These are phyloP conservation scores for Mustela nigripes DNA, from an alignment of 2,113 vertebrate species.

Conservation along the genomic window DNA sequence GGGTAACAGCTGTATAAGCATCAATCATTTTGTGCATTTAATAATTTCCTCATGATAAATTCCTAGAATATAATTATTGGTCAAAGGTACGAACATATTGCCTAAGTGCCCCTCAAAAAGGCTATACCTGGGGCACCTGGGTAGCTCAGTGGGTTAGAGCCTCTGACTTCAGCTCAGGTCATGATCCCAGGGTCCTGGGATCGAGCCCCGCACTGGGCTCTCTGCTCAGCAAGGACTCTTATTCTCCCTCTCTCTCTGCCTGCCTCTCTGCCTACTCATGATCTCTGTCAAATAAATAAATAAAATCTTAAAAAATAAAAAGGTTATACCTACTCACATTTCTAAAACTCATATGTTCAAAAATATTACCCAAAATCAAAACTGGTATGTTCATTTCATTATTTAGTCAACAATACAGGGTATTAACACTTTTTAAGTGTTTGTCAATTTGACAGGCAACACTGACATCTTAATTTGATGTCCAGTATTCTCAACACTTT, in stretches of 20 bases:
- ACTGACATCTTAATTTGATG: neutral
- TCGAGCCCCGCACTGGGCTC: rapidly evolving
- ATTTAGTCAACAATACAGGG: neutral
- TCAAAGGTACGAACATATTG: neutral
- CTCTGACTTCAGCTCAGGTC: too few relatives aligned
- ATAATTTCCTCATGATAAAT: neutral
- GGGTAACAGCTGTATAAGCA: neutral
- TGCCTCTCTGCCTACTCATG: too few relatives aligned
- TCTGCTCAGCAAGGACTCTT: too few relatives aligned
- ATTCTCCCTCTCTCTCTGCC: too few relatives aligned
- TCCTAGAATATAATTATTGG: neutral
- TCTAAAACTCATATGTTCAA: neutral
- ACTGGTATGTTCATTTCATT: neutral
- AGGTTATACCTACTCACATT: neutral
- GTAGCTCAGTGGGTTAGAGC: too few relatives aligned
- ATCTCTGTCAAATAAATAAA: too few relatives aligned
- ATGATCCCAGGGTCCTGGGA: too few relatives aligned
- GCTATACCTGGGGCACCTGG: neutral
- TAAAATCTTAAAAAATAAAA: neutral
- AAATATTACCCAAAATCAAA: neutral
- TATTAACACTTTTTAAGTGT: constrained; percentile 23
- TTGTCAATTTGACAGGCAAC: neutral
- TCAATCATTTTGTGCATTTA: neutral
- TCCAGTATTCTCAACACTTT: constrained; percentile 2
- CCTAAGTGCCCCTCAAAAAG: neutral